These are phyloP conservation scores for Eulemur macaco DNA, from an alignment of 2,113 vertebrate species.

Conservation along the genomic window DNA sequence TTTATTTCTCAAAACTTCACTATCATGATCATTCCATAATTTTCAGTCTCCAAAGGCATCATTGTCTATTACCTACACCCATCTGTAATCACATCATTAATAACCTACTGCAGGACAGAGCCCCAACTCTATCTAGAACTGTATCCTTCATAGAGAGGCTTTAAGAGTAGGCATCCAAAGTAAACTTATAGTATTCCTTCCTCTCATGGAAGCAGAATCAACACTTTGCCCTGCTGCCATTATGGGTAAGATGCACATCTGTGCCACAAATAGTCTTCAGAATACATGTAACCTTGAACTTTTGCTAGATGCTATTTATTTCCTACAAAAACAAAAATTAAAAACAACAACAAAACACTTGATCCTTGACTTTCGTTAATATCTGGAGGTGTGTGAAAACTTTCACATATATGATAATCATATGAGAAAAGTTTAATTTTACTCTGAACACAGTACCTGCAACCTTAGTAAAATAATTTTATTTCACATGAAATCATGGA, in stretches of 20 bases:
- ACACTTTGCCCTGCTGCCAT: background rate
- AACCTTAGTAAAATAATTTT: background rate
- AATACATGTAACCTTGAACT: background rate
- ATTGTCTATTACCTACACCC: background rate
- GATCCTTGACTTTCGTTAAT: background rate
- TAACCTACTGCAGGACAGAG: background rate
- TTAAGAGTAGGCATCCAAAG: background rate
- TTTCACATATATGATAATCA: background rate
- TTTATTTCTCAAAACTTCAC: background rate
- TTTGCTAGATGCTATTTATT: background rate
- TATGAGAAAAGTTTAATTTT: slow-evolving; percentile 19
- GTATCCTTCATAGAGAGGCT: background rate
- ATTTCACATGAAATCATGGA: background rate
- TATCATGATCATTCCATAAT: background rate
- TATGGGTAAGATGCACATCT: background rate
- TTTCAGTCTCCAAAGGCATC: background rate
- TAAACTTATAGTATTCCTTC: slow-evolving; percentile 10
- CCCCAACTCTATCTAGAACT: background rate
- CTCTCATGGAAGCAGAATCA: background rate
- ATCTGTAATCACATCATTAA: background rate
- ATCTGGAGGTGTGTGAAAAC: background rate
- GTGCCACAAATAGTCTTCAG: background rate
- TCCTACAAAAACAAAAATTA: background rate
- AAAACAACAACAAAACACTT: background rate
- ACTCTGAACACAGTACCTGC: background rate